Evolutionary conservation across 1,140 invertebrate species (phyloP), one percentile per base, ranked within the genome.

Genomic region (Augochlora pura): DNA sequence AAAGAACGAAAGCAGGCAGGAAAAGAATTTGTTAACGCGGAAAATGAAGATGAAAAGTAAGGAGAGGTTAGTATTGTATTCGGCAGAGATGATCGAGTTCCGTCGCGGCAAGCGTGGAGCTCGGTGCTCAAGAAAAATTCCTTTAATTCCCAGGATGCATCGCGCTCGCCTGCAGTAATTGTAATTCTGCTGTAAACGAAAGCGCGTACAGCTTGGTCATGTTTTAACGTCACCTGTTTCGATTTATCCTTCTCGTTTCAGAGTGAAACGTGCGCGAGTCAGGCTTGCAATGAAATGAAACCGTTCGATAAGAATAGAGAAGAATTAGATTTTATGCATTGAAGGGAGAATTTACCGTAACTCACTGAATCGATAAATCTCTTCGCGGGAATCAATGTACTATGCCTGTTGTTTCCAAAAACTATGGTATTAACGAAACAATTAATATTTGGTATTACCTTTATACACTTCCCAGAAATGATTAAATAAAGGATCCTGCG

Each of bases 111-210:
- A 46, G 6, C 0, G 18, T 64, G 62, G 39, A 39, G 60, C 18
- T 46, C 39, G 23, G 4, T 10, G 16, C 18, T 49, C 25, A 18
- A 38, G 27, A 73, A 46, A 64, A 65, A 73, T 52, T 52, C 27
- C 60, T 52, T 49, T 64, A 73, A 73, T 65, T 73, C 42, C 71
- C 63, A 14, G 21, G 38, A 65, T 65, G 63, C 42, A 65, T 65
- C n/a, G 63, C 21, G 18, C 12, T 42, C 63, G 38, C 12, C 18
- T 10, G 10, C 39, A 14, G 39, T 21, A n/a, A 42, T 63, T 64
- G 42, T 38, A 64, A 64, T 64, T 46, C 21, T 39, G 25, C 4
- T 23, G 39, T 38, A 39, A 65, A 65, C 49, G 63, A 18, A 65
- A 42, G 21, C 21, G 38, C 4, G 63, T 14, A 3, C 63, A 65